phyloP scores from a whole-genome alignment of 1,140 invertebrate genomes.

The Drosophila kohkoa region DNA sequence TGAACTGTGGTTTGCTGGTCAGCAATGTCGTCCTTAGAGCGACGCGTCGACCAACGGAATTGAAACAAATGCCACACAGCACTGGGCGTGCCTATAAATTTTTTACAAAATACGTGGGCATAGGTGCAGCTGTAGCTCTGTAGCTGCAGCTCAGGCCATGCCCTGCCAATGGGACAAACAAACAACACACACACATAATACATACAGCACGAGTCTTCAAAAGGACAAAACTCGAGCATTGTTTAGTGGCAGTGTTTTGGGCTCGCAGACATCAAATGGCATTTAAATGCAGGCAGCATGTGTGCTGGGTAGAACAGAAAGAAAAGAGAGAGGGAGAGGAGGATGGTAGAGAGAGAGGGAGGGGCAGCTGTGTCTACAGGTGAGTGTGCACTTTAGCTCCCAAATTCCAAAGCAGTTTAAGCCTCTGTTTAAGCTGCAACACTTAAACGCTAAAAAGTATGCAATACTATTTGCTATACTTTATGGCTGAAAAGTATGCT shows the following conservation, averaged over 20 bases:
- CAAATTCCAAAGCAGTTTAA: constrained; percentile 10
- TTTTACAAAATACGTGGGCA: constrained; percentile 78
- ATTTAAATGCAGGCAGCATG: constrained; percentile 70
- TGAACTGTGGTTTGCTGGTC: constrained; percentile 32
- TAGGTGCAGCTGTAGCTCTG: constrained; percentile 55
- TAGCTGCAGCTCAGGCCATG: constrained; percentile 31
- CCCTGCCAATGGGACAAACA: constrained; percentile 29
- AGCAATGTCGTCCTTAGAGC: constrained; percentile 23
- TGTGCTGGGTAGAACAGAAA: neutral
- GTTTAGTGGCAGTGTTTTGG: constrained; percentile 60
- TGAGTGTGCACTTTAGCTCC: constrained; percentile 1
- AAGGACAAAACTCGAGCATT: constrained; percentile 72
- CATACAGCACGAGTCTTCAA: constrained; percentile 43
- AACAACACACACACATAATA: constrained; percentile 25
- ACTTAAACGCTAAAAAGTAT: neutral
- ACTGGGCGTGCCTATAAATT: constrained; percentile 78
- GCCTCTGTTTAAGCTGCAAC: neutral
- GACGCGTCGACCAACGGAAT: constrained; percentile 48
- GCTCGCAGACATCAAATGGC: constrained; percentile 60
- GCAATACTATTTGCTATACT: neutral
- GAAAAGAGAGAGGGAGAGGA: neutral
- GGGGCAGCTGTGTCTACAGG: constrained; percentile 11
- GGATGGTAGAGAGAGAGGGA: neutral
- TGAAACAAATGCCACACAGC: constrained; percentile 78
- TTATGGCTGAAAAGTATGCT: no score